phyloP scores from a whole-genome alignment of 2,113 vertebrate genomes.

The Glareola pratincola region DNA sequence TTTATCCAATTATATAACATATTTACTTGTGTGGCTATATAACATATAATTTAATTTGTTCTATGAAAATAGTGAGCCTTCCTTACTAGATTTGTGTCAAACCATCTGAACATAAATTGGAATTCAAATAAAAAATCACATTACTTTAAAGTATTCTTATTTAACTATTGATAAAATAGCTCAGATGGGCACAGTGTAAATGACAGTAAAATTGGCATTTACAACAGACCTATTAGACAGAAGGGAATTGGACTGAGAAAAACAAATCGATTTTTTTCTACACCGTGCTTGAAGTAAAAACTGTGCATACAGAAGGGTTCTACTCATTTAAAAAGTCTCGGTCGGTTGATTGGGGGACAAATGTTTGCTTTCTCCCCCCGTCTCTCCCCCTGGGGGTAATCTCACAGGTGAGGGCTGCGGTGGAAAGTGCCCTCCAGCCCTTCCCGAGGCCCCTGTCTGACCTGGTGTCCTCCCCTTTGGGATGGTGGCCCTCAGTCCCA shows the following conservation, averaged over 20 bases:
- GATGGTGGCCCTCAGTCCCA: neutral
- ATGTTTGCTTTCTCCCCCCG: neutral
- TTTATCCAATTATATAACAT: conserved; percentile 34
- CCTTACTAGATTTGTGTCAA: conserved; percentile 54
- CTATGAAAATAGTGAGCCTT: conserved; percentile 26
- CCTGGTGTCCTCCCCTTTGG: neutral
- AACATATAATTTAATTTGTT: conserved; percentile 48
- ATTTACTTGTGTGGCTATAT: conserved; percentile 49
- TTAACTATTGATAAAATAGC: conserved; percentile 64
- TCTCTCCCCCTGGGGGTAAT: neutral
- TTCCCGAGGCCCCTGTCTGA: neutral
- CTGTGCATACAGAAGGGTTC: neutral
- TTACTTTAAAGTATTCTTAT: conserved; percentile 61
- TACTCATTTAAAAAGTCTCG: neutral
- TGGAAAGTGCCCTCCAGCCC: neutral
- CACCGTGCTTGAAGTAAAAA: neutral
- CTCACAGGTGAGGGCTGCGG: neutral
- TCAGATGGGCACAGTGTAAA: conserved; percentile 47
- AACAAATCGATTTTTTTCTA: conserved; percentile 45
- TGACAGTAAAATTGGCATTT: conserved; percentile 59
- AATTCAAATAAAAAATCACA: conserved; percentile 58
- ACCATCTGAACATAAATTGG: conserved; percentile 22
- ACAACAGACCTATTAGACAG: conserved; percentile 58
- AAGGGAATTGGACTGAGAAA: conserved; percentile 57
- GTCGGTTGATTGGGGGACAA: neutral